Evolutionary conservation across 2,888 invertebrate species (phyloP), one percentile per base, ranked within the genome.

Genomic region (Xanthorhoe spadicearia): DNA sequence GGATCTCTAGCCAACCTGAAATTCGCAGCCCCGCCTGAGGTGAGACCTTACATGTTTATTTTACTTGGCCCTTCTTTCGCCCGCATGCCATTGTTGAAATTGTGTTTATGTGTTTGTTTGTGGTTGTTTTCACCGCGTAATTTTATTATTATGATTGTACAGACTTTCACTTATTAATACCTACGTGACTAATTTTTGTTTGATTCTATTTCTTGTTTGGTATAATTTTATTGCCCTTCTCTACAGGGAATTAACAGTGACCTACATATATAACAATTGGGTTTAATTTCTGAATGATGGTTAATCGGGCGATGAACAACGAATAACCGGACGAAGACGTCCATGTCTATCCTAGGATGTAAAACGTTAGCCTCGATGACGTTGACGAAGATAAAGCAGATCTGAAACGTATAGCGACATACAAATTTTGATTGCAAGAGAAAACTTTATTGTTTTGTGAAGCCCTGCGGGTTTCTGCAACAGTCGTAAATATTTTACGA

Each of bases 1-100:
- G 98, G 98, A 67, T 97, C 97, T 68, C 93, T 98, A 84, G 97
- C 98, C 69, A 98, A 98, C 84, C 93, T 98, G 70, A 97, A 98
- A 85, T 98, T 98, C 89, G 97, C 96, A 76, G 96, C 96, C 73
- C 96, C 97, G 72, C 93, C 93, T 52, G 93, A 93, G 88, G 93
- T 93, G 73, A 90, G 92, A 67, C 23, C 19, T 17, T 59, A 50
- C 59, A 43, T 52, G 48, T 35, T 52, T 19, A 17, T 52, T 46
- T 48, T 19, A 52, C 52, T 58, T 15, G 52, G 57, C 49, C 23
- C 19, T 38, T 23, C 23, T 46, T 28, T 35, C n/a, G 55, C 32
- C 38, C 53, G 10, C 46, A 56, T 51, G 54, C 17, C 17, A 48
- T 17, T 32, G 38, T 53, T 32, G 49, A 60, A 60, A 52, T 48